These are phyloP conservation scores for Drosophila kikkawai DNA, from an alignment of 1,140 invertebrate genomes.

Conservation along the genomic window DNA sequence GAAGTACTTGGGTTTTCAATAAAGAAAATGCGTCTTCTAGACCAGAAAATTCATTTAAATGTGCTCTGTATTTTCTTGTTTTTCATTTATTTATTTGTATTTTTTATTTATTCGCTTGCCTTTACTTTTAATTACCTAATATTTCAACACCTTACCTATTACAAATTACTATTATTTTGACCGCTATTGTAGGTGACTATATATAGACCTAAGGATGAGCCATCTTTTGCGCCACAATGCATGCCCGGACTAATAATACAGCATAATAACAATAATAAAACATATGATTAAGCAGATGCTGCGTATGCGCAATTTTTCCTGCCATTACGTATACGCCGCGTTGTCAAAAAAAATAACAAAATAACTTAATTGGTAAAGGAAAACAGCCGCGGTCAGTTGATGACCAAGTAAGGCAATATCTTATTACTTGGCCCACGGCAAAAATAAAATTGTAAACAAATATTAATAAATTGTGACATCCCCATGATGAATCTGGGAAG, in stretches of 20 bases:
- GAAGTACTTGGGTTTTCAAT: neutral
- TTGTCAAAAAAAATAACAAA: neutral
- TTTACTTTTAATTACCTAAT: neutral
- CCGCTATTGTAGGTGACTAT: constrained; percentile 13
- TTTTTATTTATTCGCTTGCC: neutral
- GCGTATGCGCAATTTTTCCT: constrained; percentile 70
- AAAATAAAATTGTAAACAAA: neutral
- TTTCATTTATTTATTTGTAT: neutral
- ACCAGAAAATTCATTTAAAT: too few species aligned
- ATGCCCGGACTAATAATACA: constrained; percentile 49
- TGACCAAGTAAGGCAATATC: constrained; percentile 51
- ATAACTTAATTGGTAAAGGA: constrained; percentile 1
- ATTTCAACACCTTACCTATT: neutral
- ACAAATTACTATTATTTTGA: neutral
- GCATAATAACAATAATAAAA: constrained; percentile 24
- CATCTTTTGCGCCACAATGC: constrained; percentile 68
- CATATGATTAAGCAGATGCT: constrained; percentile 42
- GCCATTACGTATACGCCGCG: constrained; percentile 44
- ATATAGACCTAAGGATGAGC: constrained; percentile 51
- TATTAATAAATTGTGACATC: constrained; percentile 27
- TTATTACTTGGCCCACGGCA: constrained; percentile 17
- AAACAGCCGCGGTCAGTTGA: neutral
- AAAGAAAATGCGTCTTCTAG: neutral
- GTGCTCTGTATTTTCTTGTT: neutral
- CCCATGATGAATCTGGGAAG: constrained; percentile 8